Conservation (phyloP, 2,113 vertebrate genomes). For the Numida meleagris region DNA sequence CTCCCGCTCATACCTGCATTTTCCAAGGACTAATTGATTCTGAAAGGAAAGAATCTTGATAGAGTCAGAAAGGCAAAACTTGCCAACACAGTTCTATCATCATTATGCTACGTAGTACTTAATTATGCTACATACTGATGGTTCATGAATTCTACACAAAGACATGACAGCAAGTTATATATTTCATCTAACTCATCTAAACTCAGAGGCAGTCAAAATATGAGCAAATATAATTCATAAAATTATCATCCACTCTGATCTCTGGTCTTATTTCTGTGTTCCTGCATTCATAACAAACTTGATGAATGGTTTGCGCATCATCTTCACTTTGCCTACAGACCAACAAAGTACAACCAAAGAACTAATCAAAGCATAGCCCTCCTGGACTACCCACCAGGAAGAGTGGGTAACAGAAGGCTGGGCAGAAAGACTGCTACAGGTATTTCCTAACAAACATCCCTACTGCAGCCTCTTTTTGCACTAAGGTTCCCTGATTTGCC, state of each 20-base stretch:
- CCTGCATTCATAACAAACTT: neutral
- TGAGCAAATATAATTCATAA: neutral
- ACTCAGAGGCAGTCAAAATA: neutral
- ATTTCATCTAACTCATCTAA: neutral
- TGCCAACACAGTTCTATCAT: neutral
- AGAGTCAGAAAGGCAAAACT: neutral
- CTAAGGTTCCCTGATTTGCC: neutral
- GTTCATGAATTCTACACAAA: accelerated
- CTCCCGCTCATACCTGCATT: neutral
- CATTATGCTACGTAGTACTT: neutral
- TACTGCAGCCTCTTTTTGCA: accelerated
- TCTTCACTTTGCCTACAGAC: neutral
- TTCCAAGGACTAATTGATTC: neutral
- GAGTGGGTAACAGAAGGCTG: neutral
- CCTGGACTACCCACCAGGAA: too few relatives aligned
- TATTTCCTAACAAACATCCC: neutral
- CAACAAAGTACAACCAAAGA: neutral
- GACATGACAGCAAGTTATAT: accelerated
- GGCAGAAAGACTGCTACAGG: accelerated
- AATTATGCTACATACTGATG: neutral
- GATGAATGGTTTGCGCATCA: neutral
- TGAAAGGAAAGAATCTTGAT: neutral
- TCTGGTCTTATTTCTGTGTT: neutral
- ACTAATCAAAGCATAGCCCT: neutral
- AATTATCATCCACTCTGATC: neutral